Percentiles rank a stretch among this genome's conserved stretches.
Conservation (phyloP, 2,797 vertebrate genomes). For the Parotocinclus haroldoi region DNA sequence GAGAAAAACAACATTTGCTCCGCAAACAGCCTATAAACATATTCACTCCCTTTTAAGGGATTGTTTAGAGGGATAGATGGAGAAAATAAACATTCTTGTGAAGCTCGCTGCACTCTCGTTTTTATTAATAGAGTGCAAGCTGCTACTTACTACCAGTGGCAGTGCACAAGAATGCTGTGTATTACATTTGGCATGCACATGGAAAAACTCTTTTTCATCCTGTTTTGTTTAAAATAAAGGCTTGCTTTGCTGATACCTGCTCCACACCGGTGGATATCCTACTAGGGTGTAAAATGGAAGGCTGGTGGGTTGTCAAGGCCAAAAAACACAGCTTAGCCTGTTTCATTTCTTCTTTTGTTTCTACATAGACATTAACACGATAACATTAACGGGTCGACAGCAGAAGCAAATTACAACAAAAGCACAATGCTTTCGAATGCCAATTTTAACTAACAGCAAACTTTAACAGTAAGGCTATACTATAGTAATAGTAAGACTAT, state of each 20-base stretch:
- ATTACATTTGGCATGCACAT: conserved; percentile 49
- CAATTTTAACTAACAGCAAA: too few relatives aligned
- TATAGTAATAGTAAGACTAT: too few relatives aligned
- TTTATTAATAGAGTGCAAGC: conserved; percentile 60
- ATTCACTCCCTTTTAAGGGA: conserved; percentile 79
- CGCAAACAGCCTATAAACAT: conserved; percentile 78
- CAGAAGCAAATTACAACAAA: too few relatives aligned
- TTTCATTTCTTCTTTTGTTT: too few relatives aligned
- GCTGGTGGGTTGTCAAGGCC: too few relatives aligned
- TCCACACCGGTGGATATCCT: background rate
- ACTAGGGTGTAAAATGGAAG: too few relatives aligned
- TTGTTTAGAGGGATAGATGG: conserved; percentile 76
- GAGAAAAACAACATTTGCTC: conserved; percentile 74
- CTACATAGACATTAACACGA: too few relatives aligned
- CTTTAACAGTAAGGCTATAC: too few relatives aligned
- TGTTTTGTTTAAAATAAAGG: conserved; percentile 32
- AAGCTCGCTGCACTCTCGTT: conserved; percentile 54
- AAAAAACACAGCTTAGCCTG: too few relatives aligned
- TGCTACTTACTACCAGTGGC: conserved; percentile 56
- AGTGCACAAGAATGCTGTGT: conserved; percentile 36
- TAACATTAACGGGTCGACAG: too few relatives aligned
- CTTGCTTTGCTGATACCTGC: conserved; percentile 47
- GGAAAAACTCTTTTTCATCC: conserved; percentile 55
- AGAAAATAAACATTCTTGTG: conserved; percentile 80
- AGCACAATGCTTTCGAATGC: too few relatives aligned